phyloP scores from a whole-genome alignment of 2,113 vertebrate species.

The Odocoileus hemionus region DNA sequence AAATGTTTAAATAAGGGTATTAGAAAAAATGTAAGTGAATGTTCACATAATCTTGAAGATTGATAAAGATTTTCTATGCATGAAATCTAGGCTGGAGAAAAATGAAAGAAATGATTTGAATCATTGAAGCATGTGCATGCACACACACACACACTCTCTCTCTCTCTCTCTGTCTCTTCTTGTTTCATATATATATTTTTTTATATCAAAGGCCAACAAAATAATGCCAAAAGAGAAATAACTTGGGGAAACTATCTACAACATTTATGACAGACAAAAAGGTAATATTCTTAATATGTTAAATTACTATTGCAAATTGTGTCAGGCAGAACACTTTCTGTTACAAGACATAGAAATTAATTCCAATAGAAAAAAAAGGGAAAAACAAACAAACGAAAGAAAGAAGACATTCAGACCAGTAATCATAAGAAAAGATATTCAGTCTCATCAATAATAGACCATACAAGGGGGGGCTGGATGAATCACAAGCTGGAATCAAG shows the following conservation, averaged over 20 bases:
- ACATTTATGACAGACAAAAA: neutral
- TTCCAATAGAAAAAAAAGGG: neutral
- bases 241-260: neutral
- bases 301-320: neutral
- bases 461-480: neutral
- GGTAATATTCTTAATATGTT: neutral
- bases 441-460: neutral
- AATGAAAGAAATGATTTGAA: neutral
- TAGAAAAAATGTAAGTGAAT: neutral
- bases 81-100: neutral
- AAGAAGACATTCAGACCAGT: neutral
- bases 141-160: neutral
- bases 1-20: constrained; percentile 15
- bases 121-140: neutral
- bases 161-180: neutral
- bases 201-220: neutral
- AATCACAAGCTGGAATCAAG: neutral
- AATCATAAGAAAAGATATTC: neutral
- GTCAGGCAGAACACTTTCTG: neutral
- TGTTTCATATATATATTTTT: neutral
- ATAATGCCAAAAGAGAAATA: neutral
- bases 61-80: neutral
- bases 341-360: neutral
- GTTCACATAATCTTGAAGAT: neutral
- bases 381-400: neutral